Base-by-base conservation (phyloP, 1,140 invertebrate species). In the Telenomus remus region DNA sequence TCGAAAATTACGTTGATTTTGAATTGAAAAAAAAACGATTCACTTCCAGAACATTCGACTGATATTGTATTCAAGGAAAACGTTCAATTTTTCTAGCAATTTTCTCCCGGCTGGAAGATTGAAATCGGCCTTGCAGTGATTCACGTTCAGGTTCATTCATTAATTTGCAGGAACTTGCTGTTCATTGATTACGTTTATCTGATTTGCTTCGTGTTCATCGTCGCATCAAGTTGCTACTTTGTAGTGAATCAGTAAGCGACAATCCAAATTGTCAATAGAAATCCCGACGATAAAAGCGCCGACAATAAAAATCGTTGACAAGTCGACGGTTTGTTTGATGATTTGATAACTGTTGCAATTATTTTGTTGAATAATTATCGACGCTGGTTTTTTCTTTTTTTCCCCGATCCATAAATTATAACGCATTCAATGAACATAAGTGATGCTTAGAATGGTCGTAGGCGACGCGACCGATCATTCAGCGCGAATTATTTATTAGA, bases 71-170 rank as follows among this genome's bases (percentile, higher is more conserved):
- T 9, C n/a, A 39, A 39, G n/a, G 37, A 39, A 39, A n/a, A 4
- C 2, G 8, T 9, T 39, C 9, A 19, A 1, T 48, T 48, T 48
- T 48, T 48, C 16, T 3, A 19, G 37, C 8, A 39, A 39, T 39
- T 10, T 27, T 6, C 37, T 3, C 37, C 8, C 37, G 37, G n/a
- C n/a, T 11, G 9, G 3, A 39, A 10, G 43, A 44, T 12, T 13
- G 12, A 12, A 44, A 44, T 44, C 2, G 35, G 46, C 33, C 60
- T 34, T 2, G 14, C 37, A 44, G n/a, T 66, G 63, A 66, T 50
- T 66, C 53, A 57, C 13, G 27, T 37, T 57, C 63, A 50, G 19
- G 46, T 66, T 66, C 63, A 66, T 57, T 66, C 63, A 66, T 66
- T 50, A 57, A 57, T 50, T 66, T 37, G 43, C 39, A 7, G 27